Evolutionary conservation across 2,113 vertebrate species (phyloP).

Genomic region (Microcebus lehilahytsara): DNA sequence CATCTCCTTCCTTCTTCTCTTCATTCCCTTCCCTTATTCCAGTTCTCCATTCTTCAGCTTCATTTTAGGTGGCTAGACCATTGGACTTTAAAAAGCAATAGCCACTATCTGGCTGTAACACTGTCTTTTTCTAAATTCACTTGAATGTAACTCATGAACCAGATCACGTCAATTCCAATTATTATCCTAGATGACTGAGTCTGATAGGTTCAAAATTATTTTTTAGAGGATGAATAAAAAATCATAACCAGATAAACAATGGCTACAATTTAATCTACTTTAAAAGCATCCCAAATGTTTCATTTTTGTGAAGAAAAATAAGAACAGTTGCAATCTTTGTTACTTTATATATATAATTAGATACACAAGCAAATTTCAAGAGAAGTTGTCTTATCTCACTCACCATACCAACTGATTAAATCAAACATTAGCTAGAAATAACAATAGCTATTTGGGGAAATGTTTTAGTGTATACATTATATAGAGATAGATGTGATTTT

Average conservation of each 20-base stretch:
- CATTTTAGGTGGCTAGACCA: background rate
- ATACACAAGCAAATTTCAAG: background rate
- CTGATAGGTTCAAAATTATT: background rate
- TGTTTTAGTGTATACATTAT: background rate
- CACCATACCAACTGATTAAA: background rate
- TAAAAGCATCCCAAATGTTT: background rate
- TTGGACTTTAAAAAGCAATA: background rate
- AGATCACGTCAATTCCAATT: background rate
- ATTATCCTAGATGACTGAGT: background rate
- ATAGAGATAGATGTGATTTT: background rate
- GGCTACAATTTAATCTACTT: background rate
- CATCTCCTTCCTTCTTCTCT: background rate
- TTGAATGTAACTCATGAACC: background rate
- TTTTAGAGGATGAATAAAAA: slow-evolving; percentile 8
- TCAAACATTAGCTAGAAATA: background rate
- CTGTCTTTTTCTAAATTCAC: background rate
- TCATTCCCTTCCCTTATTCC: background rate
- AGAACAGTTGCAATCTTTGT: background rate
- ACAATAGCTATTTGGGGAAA: background rate
- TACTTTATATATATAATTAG: background rate
- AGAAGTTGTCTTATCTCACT: background rate
- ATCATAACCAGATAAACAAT: background rate
- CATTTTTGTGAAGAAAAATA: slow-evolving; percentile 10
- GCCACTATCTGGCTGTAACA: background rate
- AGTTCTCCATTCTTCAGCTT: background rate